These are phyloP conservation scores for Sapajus apella DNA, from an alignment of 2,113 vertebrate genomes.

Conservation along the genomic window DNA sequence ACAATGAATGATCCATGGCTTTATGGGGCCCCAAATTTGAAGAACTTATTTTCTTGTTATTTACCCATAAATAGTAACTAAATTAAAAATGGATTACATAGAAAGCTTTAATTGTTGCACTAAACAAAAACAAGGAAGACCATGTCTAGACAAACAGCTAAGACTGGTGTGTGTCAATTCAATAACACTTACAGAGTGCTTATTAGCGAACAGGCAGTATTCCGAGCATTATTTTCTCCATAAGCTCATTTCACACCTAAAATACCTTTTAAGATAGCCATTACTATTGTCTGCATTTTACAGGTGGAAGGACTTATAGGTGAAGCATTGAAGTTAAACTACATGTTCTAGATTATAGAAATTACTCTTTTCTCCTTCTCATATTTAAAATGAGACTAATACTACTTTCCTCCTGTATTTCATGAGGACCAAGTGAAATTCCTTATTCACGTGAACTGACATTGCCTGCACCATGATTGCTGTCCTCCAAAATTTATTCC, in stretches of 20 bases:
- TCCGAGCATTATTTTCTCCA: not conserved
- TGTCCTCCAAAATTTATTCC: not conserved
- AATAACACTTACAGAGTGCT: accelerated
- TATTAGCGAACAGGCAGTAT: accelerated
- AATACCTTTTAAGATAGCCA: not conserved
- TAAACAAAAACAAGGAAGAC: not conserved
- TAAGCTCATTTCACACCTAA: not conserved
- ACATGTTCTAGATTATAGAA: not conserved
- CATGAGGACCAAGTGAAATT: not conserved
- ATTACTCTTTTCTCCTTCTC: not conserved
- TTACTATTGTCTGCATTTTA: not conserved
- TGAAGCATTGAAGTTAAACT: not conserved
- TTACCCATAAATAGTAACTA: not conserved
- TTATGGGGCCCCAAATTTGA: not conserved
- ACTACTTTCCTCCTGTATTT: not conserved
- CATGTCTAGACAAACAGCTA: not conserved
- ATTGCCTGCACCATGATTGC: not conserved
- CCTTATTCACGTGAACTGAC: not conserved
- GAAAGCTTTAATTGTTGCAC: not conserved
- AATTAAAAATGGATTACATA: not conserved
- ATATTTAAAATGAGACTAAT: not conserved
- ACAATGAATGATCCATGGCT: not conserved
- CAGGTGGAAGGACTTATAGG: not conserved
- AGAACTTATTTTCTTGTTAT: not conserved
- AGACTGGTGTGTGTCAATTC: not conserved